Conservation (phyloP, 2,113 vertebrate species). For the Oceanites oceanicus region DNA sequence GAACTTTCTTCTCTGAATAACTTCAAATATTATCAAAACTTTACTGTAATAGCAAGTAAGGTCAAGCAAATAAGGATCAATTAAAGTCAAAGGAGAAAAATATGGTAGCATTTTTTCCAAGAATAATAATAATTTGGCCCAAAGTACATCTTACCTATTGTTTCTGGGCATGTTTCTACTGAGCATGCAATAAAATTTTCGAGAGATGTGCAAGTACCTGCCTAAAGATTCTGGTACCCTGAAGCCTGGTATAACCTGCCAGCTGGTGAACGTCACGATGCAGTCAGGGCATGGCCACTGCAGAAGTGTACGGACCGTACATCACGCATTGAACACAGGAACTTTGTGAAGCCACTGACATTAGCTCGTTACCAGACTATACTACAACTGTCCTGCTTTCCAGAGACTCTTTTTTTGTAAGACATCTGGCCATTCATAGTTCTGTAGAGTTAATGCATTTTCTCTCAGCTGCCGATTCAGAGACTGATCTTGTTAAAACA, state of each 20-base stretch:
- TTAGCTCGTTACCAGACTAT: background rate
- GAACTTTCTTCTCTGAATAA: background rate
- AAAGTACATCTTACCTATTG: background rate
- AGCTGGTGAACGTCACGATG: background rate
- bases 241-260: background rate
- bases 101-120: background rate
- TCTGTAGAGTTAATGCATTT: background rate
- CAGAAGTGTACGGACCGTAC: too few species aligned
- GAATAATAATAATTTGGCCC: background rate
- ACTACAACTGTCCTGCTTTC: background rate
- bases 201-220: background rate
- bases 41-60: background rate
- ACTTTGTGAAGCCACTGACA: background rate
- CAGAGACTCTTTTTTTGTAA: background rate
- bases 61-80: background rate
- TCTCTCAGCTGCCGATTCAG: background rate
- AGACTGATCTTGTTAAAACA: background rate
- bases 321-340: background rate
- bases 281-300: background rate
- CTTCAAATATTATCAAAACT: background rate
- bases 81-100: background rate
- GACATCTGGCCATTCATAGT: background rate
- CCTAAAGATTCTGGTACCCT: background rate
- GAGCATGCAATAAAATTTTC: background rate
- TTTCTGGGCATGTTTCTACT: background rate